Conservation (phyloP, 1,140 invertebrate genomes). For the Holotrichia oblita region DNA sequence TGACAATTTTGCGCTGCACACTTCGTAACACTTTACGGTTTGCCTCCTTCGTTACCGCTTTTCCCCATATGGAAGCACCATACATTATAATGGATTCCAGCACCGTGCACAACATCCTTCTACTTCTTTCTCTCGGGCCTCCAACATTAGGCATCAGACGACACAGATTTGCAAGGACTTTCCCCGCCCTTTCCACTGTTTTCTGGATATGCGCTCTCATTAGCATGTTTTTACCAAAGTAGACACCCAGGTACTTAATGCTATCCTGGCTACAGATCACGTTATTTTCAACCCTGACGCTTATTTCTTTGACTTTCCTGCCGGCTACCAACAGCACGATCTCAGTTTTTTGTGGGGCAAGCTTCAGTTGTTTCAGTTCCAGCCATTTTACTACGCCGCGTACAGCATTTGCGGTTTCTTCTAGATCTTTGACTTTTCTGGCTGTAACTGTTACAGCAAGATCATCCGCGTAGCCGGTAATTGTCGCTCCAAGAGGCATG, state of each 20-base stretch:
- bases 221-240: neutral
- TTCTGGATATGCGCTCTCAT: neutral
- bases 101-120: too few species aligned
- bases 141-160: too few species aligned
- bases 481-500: neutral
- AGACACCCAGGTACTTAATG: too few species aligned
- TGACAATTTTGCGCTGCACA: neutral
- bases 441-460: neutral
- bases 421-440: neutral
- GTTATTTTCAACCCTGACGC: too few species aligned
- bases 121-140: too few species aligned
- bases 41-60: neutral
- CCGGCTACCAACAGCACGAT: neutral
- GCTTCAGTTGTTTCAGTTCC: neutral
- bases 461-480: neutral
- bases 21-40: neutral
- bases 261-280: too few species aligned
- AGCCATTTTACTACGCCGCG: neutral
- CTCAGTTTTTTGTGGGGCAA: conserved; percentile 7
- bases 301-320: too few species aligned
- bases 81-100: neutral
- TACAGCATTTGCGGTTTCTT: neutral
- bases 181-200: too few species aligned
- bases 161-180: too few species aligned
- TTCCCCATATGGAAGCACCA: neutral